These are phyloP conservation scores for Unio delphinus DNA, from an alignment of 2,888 invertebrate species.

Conservation along the genomic window DNA sequence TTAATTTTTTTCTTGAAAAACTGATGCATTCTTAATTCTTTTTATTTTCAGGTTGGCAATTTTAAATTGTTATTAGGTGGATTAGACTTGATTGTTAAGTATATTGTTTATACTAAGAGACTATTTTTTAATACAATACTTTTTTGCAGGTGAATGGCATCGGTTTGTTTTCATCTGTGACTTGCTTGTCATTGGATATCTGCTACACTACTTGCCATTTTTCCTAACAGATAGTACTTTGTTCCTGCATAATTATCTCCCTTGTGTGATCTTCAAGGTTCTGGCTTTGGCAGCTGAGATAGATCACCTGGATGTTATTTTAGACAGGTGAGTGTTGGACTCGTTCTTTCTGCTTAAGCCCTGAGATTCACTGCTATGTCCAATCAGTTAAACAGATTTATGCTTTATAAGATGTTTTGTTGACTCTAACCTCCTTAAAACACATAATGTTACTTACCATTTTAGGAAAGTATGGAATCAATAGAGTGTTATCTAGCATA, in stretches of 20 bases:
- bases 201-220: slow-evolving; percentile 90
- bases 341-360: neutral
- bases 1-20: too few relatives aligned
- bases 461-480: too few relatives aligned
- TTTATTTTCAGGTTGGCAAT: too few relatives aligned
- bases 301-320: slow-evolving; percentile 61
- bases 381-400: neutral
- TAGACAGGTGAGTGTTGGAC: slow-evolving; percentile 37
- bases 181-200: slow-evolving; percentile 85
- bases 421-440: neutral
- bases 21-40: too few relatives aligned
- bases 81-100: too few relatives aligned
- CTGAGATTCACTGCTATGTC: neutral
- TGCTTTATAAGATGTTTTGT: too few relatives aligned
- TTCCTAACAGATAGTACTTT: slow-evolving; percentile 91
- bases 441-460: neutral
- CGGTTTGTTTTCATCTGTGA: slow-evolving; percentile 70
- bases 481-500: too few relatives aligned
- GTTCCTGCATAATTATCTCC: slow-evolving; percentile 94
- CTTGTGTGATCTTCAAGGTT: slow-evolving; percentile 90
- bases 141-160: slow-evolving; percentile 55
- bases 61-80: too few relatives aligned
- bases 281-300: slow-evolving; percentile 75
- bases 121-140: neutral
- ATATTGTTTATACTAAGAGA: neutral